Conservation (phyloP, 1,140 invertebrate species). For the Arion vulgaris region DNA sequence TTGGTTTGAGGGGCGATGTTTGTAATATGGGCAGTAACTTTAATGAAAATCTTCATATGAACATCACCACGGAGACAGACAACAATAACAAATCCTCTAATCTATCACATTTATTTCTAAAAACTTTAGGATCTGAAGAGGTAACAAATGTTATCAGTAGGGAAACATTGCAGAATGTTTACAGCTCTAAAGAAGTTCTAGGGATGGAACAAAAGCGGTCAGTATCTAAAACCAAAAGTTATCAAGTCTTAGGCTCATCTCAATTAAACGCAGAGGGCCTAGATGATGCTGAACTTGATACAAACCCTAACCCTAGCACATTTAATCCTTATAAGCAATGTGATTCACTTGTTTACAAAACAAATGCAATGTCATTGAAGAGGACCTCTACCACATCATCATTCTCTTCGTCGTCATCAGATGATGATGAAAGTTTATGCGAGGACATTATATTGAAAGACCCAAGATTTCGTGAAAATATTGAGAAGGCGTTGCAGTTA, state of each 20-base stretch:
- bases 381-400: neutral
- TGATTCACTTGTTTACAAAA: neutral
- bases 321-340: neutral
- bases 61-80: too few relatives aligned
- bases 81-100: neutral
- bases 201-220: neutral
- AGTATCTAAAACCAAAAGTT: neutral
- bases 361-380: neutral
- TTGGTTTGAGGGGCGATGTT: neutral
- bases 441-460: conserved; percentile 28
- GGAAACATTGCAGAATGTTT: neutral
- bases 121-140: neutral
- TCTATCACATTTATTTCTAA: neutral
- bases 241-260: neutral
- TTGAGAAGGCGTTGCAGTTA: conserved; percentile 89
- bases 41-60: neutral
- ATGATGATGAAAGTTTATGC: conserved; percentile 20
- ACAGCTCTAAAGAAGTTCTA: neutral
- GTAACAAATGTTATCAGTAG: neutral
- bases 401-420: neutral
- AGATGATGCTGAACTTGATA: neutral
- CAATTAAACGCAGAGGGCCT: neutral
- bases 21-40: neutral
- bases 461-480: conserved; percentile 70
- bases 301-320: neutral